These are phyloP conservation scores for Resseliella maxima DNA, from an alignment of 2,888 invertebrate species.

Conservation along the genomic window DNA sequence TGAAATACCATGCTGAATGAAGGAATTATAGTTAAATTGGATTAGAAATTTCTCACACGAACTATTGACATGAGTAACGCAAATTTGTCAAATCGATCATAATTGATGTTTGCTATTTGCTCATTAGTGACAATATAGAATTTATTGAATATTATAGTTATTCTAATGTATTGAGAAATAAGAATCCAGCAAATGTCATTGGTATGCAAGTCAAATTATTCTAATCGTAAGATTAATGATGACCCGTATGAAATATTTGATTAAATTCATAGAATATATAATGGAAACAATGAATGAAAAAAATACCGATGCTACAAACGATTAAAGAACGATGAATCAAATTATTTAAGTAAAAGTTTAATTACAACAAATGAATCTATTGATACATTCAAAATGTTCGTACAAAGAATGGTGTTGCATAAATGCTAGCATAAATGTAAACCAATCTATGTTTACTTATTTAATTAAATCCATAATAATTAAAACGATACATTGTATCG, in stretches of 20 bases:
- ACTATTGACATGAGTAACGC: neutral
- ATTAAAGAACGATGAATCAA: no score
- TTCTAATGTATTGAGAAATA: neutral
- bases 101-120: neutral
- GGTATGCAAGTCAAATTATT: neutral
- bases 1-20: neutral
- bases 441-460: neutral
- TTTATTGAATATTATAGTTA: neutral
- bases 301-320: neutral
- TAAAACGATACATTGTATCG: neutral
- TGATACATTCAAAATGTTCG: neutral
- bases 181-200: neutral
- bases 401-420: no score
- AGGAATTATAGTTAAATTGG: neutral
- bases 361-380: no score
- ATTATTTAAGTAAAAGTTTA: no score
- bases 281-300: neutral
- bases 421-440: neutral
- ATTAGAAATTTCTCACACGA: conserved; percentile 29
- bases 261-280: no score
- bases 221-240: neutral
- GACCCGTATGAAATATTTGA: neutral
- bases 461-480: neutral
- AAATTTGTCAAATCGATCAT: neutral
- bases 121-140: neutral